Conservation (phyloP, 2,888 invertebrate species). For the Idaea biselata region DNA sequence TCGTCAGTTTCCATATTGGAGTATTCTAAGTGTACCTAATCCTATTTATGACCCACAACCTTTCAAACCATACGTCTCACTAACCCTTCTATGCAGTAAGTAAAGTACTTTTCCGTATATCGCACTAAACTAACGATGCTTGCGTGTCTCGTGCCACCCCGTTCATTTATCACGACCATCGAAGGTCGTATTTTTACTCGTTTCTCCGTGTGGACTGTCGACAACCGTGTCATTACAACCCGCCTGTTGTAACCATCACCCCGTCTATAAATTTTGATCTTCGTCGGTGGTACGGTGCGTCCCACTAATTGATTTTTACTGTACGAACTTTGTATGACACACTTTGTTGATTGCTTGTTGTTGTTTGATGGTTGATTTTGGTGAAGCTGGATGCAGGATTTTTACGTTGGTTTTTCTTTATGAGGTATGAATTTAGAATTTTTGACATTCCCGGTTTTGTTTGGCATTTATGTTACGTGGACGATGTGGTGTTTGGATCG, state of each 20-base stretch:
- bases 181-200: slow-evolving; percentile 67
- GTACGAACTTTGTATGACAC: slow-evolving; percentile 42
- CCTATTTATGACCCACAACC: slow-evolving; percentile 4
- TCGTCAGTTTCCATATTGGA: too few relatives aligned
- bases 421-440: too few relatives aligned
- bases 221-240: slow-evolving; percentile 77
- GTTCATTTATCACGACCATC: slow-evolving; percentile 62
- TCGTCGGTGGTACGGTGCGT: slow-evolving; percentile 66
- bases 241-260: slow-evolving; percentile 63
- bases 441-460: too few relatives aligned
- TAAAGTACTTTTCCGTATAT: not conserved
- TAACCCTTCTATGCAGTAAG: not conserved
- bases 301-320: slow-evolving; percentile 69
- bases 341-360: slow-evolving; percentile 20
- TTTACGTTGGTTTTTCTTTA: too few relatives aligned
- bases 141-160: slow-evolving; percentile 55
- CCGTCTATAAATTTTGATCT: slow-evolving; percentile 74
- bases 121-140: slow-evolving; percentile 58
- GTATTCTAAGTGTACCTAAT: slow-evolving; percentile 17
- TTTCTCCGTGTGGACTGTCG: slow-evolving; percentile 70
- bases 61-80: not conserved
- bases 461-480: too few relatives aligned
- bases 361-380: not conserved
- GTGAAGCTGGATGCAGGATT: too few relatives aligned
- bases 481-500: too few relatives aligned